A percentile compares a stretch with the other conserved stretches of the same genome.
These are phyloP conservation scores for Temnothorax ravouxi DNA, from an alignment of 2,888 invertebrate genomes.

Conservation along the genomic window DNA sequence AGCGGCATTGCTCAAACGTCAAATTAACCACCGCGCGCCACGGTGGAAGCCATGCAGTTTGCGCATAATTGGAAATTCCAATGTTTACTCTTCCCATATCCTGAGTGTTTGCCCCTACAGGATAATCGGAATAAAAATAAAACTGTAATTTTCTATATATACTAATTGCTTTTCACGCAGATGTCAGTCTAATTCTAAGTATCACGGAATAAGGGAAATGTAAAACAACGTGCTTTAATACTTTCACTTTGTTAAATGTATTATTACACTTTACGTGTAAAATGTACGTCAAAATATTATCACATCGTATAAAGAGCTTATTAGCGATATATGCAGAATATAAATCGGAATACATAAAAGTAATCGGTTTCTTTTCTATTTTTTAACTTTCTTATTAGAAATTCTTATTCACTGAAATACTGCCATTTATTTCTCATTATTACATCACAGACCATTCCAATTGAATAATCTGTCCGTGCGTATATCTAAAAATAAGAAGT, in stretches of 20 bases:
- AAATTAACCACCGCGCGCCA: constrained; percentile 35
- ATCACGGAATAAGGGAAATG: not conserved
- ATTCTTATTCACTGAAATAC: not conserved
- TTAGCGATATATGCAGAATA: not conserved
- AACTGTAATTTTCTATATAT: not conserved
- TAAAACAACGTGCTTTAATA: not conserved
- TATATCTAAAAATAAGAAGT: not conserved
- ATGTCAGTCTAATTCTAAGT: not conserved
- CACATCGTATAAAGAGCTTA: not conserved
- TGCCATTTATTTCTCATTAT: not conserved
- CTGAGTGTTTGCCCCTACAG: not conserved
- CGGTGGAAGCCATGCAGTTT: constrained; percentile 19
- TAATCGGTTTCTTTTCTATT: not conserved
- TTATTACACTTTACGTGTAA: constrained; percentile 5
- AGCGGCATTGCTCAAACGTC: constrained; percentile 46
- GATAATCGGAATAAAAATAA: constrained; percentile 16
- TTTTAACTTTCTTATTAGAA: not conserved
- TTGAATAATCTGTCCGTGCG: not conserved
- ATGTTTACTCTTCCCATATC: constrained; percentile 29
- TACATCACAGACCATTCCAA: not conserved
- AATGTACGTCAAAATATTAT: not conserved
- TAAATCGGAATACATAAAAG: not conserved
- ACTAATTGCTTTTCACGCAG: constrained; percentile 3
- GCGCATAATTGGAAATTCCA: constrained; percentile 61
- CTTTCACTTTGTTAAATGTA: not conserved